Base-by-base conservation (phyloP, 2,113 vertebrate genomes). In the Paracanthobrama guichenoti region DNA sequence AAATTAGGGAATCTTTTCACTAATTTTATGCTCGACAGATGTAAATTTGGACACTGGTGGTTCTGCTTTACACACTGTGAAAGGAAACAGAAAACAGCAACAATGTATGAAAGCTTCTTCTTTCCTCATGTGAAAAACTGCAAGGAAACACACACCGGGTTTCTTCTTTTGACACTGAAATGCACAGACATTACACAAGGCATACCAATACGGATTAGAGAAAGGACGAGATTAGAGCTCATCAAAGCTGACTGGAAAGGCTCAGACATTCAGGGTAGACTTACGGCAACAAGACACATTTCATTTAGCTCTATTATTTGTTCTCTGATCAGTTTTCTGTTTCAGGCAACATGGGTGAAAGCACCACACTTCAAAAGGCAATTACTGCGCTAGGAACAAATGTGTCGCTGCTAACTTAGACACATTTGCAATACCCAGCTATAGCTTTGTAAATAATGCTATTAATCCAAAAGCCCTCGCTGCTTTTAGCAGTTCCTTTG, bases 391-490 rank as follows among this genome's bases (percentile, higher is more conserved):
- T 74, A 50, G 76, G 84, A 80, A 88, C 76, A 84, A 84, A 86
- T 71, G 64, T 57, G 48, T 64, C 64, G 81, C 81, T 69, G 18
- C 83, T 80, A 81, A 83, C 84, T 85, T 81, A 83, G 53, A 81
- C 44, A 42, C 26, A 71, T 83, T 81, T 67, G 78, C 53, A 81
- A 79, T 88, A 67, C 79, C 28, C 84, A 64, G 72, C 81, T 81
- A 86, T 84, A 76, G 81, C 64, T 86, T 77, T 86, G 77, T 82
- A 86, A 88, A 86, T 86, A 62, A 88, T 75, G 71, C 82, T 64
- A 80, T 88, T 88, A 84, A 86, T 85, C 59, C 81, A 6, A 75
- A 87, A 87, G 57, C 82, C n/a, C 48, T 31, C 24, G 0, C 69
- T 81, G 59, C 77, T 73, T 75, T 84, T 24, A 80, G 83, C 75